Evolutionary conservation across 1,140 invertebrate species (phyloP), one percentile per base, ranked within the genome.

Genomic region (Halictus rubicundus): DNA sequence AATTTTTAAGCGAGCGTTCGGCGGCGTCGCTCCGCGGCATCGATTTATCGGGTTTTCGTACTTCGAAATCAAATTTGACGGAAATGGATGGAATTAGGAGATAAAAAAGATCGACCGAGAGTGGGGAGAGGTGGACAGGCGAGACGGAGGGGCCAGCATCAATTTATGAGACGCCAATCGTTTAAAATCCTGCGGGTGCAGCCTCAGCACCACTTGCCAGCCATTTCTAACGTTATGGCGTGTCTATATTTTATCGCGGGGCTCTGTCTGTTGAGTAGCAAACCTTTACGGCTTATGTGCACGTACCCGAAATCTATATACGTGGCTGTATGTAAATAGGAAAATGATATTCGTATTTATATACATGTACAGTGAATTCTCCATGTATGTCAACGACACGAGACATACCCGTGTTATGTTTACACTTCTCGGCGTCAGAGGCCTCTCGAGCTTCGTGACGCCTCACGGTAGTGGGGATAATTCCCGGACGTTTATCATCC

Each of bases 161-260:
- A 80, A 80, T 80, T 83, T 68, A 76, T 59, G 81, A 57, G 23
- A 46, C 27, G 65, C 49, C 75, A 52, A 61, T 79, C 59, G 70
- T 42, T 84, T 61, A 57, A 32, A 49, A 63, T 65, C 74, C 19
- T 68, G 83, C 80, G 83, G 66, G 66, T 84, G 87, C 81, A 84
- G 80, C 80, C 76, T 86, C 87, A 81, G 87, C 83, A 77, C 68
- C 65, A 66, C 59, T 88, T 78, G 79, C 57, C 81, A 82, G 78
- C 79, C 54, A 69, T 84, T 52, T 81, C 78, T 60, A 74, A 88
- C 78, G 76, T 87, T 85, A 83, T 75, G 85, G 74, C 37, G 14
- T 52, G 32, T 61, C 23, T 32, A 60, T 54, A 69, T 84, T 82
- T 82, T 69, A 23, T 19, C 21, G 2, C 12, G 9, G 9, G 4